Base-by-base conservation (phyloP, 2,888 invertebrate genomes). In the Cheilosia vulpina region DNA sequence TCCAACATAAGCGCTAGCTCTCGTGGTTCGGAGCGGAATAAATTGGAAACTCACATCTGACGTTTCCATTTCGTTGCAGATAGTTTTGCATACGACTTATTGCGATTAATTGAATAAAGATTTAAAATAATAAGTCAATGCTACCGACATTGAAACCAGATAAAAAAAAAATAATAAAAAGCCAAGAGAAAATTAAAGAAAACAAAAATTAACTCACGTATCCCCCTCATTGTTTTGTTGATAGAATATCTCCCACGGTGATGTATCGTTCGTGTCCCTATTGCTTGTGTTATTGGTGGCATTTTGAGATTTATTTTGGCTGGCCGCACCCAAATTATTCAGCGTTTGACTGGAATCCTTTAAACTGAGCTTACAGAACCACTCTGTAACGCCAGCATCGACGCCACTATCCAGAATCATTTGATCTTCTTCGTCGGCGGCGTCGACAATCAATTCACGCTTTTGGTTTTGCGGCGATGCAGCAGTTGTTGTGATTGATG, bases 171-270 rank as follows among this genome's bases (percentile, higher is more conserved):
- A 27, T 0, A 27, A 27, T 6, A 6, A 6, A 27, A 27, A 27
- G 47, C 15, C 6, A 45, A 15, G 2, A 31, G 17, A 45, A 47
- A 9, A 11, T 34, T 4, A 41, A 57, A 47, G 19, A 17, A 57
- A 27, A 66, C 43, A 63, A 43, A 57, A 21, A 38, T 24, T 7
- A 79, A 95, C 97, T 96, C 94, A 97, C 97, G 97, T 97, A 92
- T 97, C 97, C 88, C 97, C 97, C 89, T 97, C 96, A 87, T 96
- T 95, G 91, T 97, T 96, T 89, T 96, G 97, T 87, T 94, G 93
- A 91, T 95, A 97, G 88, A 95, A 95, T 88, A 94, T 92, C 89
- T 94, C 93, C 94, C 96, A 94, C 63, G 94, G 93, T 87, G 93
- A 93, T 87, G 92, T 88, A 71, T 88, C 88, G 78, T 83, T 87